Percentiles rank a stretch among this genome's conserved stretches.
Conservation (phyloP, 2,888 invertebrate genomes). For the Diplolepis rosae region DNA sequence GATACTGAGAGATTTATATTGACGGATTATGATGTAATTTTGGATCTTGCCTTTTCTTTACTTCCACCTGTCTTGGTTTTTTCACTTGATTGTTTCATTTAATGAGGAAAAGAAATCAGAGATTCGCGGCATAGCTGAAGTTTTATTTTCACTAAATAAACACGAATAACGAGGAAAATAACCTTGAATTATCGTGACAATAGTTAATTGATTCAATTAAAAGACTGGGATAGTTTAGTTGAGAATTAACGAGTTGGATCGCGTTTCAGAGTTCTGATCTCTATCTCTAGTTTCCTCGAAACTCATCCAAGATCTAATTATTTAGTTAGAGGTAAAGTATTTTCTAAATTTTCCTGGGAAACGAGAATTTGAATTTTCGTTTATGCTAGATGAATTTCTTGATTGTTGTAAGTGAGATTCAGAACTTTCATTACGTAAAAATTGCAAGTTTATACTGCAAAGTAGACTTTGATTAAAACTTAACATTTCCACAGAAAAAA, state of each 20-base stretch:
- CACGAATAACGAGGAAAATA: conserved; percentile 14
- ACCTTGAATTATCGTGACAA: not conserved
- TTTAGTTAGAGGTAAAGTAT: not conserved
- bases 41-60: not conserved
- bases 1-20: not conserved
- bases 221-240: not conserved
- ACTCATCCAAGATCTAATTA: not conserved
- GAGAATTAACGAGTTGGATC: not conserved
- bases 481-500: not conserved
- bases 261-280: too few relatives aligned
- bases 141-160: conserved; percentile 2
- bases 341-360: not conserved
- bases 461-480: not conserved
- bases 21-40: not conserved
- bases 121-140: not conserved
- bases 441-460: not conserved
- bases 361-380: not conserved
- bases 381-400: not conserved
- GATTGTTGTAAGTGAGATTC: not conserved
- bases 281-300: too few relatives aligned
- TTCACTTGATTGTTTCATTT: conserved; percentile 5
- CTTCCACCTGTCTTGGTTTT: not conserved
- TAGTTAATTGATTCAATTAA: conserved; percentile 16
- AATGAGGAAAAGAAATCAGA: conserved; percentile 7
- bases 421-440: not conserved